Base-by-base conservation (phyloP, 2,888 invertebrate species). In the Athrips mouffetella region DNA sequence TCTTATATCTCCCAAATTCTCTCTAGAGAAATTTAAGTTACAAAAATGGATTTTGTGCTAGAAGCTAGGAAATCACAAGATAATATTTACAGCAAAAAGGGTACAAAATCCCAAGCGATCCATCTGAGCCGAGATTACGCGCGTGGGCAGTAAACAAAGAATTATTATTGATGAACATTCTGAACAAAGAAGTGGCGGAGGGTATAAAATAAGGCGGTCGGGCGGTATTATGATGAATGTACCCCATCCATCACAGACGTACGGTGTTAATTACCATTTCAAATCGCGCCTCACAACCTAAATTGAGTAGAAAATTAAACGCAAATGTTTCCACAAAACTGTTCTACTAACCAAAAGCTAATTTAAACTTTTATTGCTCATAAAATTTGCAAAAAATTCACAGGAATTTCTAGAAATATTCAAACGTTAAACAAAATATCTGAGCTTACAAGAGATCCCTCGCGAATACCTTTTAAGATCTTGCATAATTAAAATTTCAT, bases 261-360 rank as follows among this genome's bases (percentile, higher is more conserved):
- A 53, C 68, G 59, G 65, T 73, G 70, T 74, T 83, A 78, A 84
- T 85, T 83, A 83, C 73, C 69, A 79, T 76, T 80, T 76, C 73
- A 77, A 82, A 82, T 77, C 68, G 65, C 70, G 70, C 60, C 67
- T 70, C 70, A 67, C 58, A 61, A 65, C 69, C 67, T 69, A 71
- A 73, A 73, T 74, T 65, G 64, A 59, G 52, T 54, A 59, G 65
- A 68, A 69, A 70, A 67, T 73, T 66, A 57, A 70, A 65, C 59
- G 47, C 61, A 63, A 67, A 62, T 65, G 63, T 59, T 70, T 59
- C 60, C 63, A 55, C 52, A 55, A 56, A 54, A 48, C 33, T 30
- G 15, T 29, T 48, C 21, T 31, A 45, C 20, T 31, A 11, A 23
- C 29, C 25, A 8, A 46, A 46, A 46, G 23, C 33, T n/a, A 15